Evolutionary conservation across 2,797 vertebrate genomes (phyloP).

Genomic region (Mus spretus): DNA sequence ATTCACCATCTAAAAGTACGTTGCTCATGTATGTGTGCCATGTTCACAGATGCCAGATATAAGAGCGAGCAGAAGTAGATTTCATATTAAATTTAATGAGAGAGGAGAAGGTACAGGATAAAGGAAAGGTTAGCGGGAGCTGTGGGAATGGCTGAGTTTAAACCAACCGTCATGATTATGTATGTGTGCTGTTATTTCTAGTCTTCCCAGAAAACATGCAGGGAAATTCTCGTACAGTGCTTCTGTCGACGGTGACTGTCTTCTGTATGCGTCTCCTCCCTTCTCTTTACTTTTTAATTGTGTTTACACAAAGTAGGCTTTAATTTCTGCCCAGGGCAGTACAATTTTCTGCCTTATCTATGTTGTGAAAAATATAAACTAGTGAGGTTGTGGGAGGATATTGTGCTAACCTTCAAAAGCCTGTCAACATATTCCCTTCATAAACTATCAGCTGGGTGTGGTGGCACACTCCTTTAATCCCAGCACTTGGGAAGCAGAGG

Average conservation of each 20-base stretch:
- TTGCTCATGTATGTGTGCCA: not conserved
- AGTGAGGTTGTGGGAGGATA: not conserved
- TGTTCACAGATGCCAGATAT: not conserved
- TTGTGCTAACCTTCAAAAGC: slow-evolving; percentile 54
- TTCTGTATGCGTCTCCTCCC: slow-evolving; percentile 33
- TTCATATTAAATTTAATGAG: slow-evolving; percentile 69
- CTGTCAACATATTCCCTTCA: not conserved
- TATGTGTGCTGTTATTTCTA: slow-evolving; percentile 79
- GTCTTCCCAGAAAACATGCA: slow-evolving; percentile 74
- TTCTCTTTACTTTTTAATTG: slow-evolving; percentile 69
- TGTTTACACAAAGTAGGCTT: slow-evolving; percentile 74
- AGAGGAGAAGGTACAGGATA: slow-evolving; percentile 21
- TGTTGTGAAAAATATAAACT: slow-evolving; percentile 72
- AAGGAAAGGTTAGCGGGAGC: slow-evolving; percentile 66
- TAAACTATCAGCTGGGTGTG: not conserved
- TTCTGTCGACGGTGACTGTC: slow-evolving; percentile 66
- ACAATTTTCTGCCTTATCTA: slow-evolving; percentile 53
- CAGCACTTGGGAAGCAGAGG: no score
- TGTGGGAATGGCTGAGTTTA: slow-evolving; percentile 75
- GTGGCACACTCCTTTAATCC: no score
- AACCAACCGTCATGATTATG: slow-evolving; percentile 79
- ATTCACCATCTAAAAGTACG: slow-evolving; percentile 15
- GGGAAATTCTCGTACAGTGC: slow-evolving; percentile 50
- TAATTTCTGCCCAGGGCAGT: slow-evolving; percentile 73
- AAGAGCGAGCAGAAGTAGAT: slow-evolving; percentile 62